A percentile compares a stretch with the other conserved stretches of the same genome.
phyloP scores from a whole-genome alignment of 2,797 vertebrate species.

The Champsocephalus esox region DNA sequence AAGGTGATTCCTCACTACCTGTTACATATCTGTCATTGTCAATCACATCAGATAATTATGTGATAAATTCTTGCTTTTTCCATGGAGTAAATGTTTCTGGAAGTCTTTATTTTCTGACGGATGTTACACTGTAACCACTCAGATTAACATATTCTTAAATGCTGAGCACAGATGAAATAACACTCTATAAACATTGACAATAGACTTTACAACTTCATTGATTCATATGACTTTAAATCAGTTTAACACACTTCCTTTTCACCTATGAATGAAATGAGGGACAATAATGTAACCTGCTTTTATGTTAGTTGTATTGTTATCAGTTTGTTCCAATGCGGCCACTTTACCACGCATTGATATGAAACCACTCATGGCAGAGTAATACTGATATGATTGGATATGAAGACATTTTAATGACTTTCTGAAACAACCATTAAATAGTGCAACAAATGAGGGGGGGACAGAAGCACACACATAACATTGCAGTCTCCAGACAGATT shows the following conservation, averaged over 20 bases:
- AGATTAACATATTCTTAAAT: slow-evolving; percentile 3
- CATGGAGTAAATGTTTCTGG: neutral
- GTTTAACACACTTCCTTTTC: neutral
- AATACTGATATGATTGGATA: neutral
- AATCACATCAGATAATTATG: slow-evolving; percentile 4
- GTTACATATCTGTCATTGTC: neutral
- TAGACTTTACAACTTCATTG: slow-evolving; percentile 2
- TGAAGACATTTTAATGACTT: neutral
- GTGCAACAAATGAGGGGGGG: neutral
- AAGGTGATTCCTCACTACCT: neutral
- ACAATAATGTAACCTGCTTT: neutral
- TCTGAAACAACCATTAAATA: neutral
- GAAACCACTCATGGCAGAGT: neutral
- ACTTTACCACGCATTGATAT: neutral
- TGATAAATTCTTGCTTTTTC: neutral
- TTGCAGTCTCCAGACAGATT: neutral
- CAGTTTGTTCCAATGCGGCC: neutral
- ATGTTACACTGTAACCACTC: neutral
- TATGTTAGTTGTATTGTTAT: neutral
- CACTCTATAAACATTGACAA: neutral
- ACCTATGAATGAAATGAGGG: slow-evolving; percentile 7
- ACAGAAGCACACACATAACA: slow-evolving; percentile 12
- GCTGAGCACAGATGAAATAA: neutral
- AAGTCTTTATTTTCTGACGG: neutral
- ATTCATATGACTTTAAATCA: slow-evolving; percentile 3